Conservation (phyloP, 2,113 vertebrate genomes). For the Hypocryptadius cinnamomeus region DNA sequence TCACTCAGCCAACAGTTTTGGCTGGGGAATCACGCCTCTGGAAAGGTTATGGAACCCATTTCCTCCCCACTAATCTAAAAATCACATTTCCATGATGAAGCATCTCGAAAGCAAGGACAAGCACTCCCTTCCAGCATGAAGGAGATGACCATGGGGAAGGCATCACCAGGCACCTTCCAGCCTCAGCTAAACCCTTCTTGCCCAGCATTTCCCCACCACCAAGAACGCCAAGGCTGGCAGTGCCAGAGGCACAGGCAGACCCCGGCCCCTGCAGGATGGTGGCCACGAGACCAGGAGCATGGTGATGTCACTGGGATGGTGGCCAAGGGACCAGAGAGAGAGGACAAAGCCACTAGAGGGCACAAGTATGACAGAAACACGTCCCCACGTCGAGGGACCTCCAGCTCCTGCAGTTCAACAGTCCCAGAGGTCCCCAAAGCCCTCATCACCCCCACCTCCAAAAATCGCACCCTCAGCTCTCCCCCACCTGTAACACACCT, state of each 20-base stretch:
- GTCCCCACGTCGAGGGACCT: background rate
- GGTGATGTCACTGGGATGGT: background rate
- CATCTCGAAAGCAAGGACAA: background rate
- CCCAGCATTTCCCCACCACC: fast-evolving
- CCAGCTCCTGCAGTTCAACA: background rate
- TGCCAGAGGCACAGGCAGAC: background rate
- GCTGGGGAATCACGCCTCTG: background rate
- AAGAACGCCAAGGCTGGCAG: background rate
- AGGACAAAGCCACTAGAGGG: conserved; percentile 43
- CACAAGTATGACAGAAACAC: conserved; percentile 27
- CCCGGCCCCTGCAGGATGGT: fast-evolving
- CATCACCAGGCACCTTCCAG: background rate
- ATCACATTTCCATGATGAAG: background rate
- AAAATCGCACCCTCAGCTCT: background rate
- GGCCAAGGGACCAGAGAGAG: background rate
- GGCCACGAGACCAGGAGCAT: background rate
- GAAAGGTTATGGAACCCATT: background rate
- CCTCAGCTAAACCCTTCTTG: background rate
- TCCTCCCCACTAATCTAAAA: background rate
- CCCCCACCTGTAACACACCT: background rate
- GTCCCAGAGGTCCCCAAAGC: background rate
- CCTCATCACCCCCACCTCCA: background rate
- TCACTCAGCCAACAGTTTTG: background rate
- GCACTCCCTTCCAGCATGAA: background rate
- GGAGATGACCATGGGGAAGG: background rate